Evolutionary conservation across 2,888 invertebrate genomes (phyloP).

Genomic region (Melanophora roralis): DNA sequence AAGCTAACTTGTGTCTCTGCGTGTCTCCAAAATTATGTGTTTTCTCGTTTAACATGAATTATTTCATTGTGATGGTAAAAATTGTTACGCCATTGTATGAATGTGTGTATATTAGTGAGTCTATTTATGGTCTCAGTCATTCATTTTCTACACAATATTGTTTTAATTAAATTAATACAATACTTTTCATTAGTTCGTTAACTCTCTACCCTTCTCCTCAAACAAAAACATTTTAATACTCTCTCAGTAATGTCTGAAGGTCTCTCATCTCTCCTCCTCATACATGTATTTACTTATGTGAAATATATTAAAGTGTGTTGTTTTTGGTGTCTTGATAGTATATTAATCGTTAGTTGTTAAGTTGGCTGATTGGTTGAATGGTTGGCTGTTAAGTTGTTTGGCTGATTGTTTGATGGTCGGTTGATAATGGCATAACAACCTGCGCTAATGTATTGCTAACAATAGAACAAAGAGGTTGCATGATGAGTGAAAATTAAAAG

Average conservation of each 20-base stretch:
- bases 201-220: neutral
- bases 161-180: conserved; percentile 53
- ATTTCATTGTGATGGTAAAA: neutral
- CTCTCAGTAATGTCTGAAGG: neutral
- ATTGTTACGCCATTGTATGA: neutral
- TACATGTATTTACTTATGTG: neutral
- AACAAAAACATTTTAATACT: neutral
- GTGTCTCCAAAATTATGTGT: neutral
- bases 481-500: conserved; percentile 38
- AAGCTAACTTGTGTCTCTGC: neutral
- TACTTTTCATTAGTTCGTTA: conserved; percentile 45
- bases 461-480: neutral
- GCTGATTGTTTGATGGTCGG: neutral
- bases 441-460: conserved; percentile 18
- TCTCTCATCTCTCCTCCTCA: neutral
- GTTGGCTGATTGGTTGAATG: neutral
- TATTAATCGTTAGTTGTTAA: conserved; percentile 27
- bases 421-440: conserved; percentile 33
- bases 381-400: neutral
- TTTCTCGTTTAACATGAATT: neutral
- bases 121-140: conserved; percentile 7
- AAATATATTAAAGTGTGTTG: neutral
- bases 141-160: conserved; percentile 37
- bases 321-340: neutral
- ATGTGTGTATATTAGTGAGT: neutral